These are phyloP conservation scores for Pollenia amentaria DNA, from an alignment of 2,888 invertebrate species.

Conservation along the genomic window DNA sequence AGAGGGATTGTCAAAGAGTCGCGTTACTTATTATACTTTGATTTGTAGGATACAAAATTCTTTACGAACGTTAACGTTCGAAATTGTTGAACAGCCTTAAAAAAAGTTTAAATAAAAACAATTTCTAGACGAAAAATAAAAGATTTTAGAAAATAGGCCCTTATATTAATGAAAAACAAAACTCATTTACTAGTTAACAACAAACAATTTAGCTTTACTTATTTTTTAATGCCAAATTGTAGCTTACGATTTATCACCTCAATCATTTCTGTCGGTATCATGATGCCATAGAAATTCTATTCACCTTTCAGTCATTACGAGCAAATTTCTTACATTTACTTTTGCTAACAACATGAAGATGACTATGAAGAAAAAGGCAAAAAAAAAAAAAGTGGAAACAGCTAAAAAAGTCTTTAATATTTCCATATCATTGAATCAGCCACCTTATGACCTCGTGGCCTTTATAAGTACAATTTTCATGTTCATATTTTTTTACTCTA, in stretches of 20 bases:
- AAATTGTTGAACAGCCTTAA: too few species aligned
- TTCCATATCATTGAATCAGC: constrained; percentile 33
- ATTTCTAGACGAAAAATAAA: too few species aligned
- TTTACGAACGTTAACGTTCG: too few species aligned
- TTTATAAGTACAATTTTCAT: constrained; percentile 1
- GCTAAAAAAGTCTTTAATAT: constrained; percentile 17
- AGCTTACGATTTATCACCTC: not conserved
- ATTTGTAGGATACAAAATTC: too few species aligned
- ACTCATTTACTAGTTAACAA: constrained; percentile 15
- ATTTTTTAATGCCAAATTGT: constrained; percentile 7
- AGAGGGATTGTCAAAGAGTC: too few species aligned
- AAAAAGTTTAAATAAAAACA: too few species aligned
- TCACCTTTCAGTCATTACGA: constrained; percentile 6
- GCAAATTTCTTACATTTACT: constrained; percentile 6
- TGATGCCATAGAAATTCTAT: not conserved
- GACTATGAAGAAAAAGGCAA: not conserved
- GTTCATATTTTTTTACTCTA: not conserved
- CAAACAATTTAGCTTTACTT: constrained; percentile 2
- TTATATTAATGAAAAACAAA: not conserved
- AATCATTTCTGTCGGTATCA: not conserved
- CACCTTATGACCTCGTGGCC: constrained; percentile 38
- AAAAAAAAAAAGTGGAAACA: not conserved
- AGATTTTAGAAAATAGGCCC: too few species aligned
- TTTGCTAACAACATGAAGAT: not conserved
- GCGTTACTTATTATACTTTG: too few species aligned